phyloP scores from a whole-genome alignment of 2,113 vertebrate species.

The Charina bottae region DNA sequence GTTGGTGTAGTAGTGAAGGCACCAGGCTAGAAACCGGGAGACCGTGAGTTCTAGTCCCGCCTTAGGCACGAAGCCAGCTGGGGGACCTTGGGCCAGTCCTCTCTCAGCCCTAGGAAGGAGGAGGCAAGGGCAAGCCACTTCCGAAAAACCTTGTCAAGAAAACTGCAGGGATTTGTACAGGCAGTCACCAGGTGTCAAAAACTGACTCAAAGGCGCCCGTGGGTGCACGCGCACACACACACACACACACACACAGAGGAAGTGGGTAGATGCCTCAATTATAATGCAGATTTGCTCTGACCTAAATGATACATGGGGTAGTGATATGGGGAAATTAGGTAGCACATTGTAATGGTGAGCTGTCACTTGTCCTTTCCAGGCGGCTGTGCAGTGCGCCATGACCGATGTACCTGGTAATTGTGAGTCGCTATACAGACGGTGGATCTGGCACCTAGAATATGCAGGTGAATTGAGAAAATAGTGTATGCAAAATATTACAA shows the following conservation, averaged over 20 bases:
- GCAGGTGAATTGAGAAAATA: constrained; percentile 20
- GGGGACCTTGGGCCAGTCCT: not conserved
- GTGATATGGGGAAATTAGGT: not conserved
- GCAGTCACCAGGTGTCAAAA: not conserved
- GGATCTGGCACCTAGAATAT: constrained; percentile 20
- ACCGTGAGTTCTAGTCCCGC: not conserved
- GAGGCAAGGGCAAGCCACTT: not conserved
- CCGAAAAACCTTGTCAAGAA: not conserved
- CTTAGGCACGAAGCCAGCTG: not conserved
- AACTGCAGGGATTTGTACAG: not conserved
- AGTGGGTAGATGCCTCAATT: not conserved
- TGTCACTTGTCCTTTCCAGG: constrained; percentile 1
- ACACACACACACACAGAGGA: not conserved
- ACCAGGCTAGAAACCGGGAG: not conserved
- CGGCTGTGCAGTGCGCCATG: constrained; percentile 28
- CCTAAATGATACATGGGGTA: not conserved
- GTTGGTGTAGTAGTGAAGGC: not conserved
- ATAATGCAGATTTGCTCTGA: not conserved
- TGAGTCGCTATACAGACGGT: constrained; percentile 6
- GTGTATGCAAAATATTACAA: not conserved
- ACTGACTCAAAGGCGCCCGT: not conserved
- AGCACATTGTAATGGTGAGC: not conserved
- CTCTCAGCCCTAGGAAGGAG: not conserved
- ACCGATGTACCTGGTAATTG: constrained; percentile 11
- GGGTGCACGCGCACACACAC: too few relatives aligned